Evolutionary conservation across 2,888 invertebrate species (phyloP).

Genomic region (Ophraella communa): DNA sequence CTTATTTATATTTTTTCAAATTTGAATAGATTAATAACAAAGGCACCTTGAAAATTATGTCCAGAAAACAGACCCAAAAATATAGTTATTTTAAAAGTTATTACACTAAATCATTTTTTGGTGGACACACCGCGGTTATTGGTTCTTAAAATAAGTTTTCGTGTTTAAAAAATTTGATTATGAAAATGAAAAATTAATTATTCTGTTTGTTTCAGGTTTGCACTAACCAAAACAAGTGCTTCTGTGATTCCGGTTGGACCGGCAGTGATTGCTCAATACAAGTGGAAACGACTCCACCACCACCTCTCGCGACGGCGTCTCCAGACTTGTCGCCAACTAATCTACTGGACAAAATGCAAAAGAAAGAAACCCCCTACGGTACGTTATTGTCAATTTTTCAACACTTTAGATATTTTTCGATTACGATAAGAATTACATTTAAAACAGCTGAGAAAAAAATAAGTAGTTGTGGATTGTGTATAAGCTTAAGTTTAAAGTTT

Average conservation of each 20-base stretch:
- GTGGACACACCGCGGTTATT: too few relatives aligned
- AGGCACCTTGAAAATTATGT: too few relatives aligned
- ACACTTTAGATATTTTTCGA: background rate
- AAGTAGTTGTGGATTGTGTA: too few relatives aligned
- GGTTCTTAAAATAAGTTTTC: too few relatives aligned
- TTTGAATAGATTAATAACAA: too few relatives aligned
- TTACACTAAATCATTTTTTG: too few relatives aligned
- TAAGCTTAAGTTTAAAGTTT: too few relatives aligned
- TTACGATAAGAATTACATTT: background rate
- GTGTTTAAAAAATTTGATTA: too few relatives aligned
- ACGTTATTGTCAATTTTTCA: constrained; percentile 60
- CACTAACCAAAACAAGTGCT: constrained; percentile 91
- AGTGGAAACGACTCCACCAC: constrained; percentile 69
- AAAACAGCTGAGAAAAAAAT: background rate
- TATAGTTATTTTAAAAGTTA: too few relatives aligned
- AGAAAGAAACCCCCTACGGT: constrained; percentile 94
- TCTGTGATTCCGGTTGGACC: constrained; percentile 87
- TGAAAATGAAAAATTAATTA: too few relatives aligned
- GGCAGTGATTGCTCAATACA: constrained; percentile 86
- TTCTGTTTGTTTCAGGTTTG: constrained; percentile 78
- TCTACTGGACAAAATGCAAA: constrained; percentile 73
- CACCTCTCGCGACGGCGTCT: constrained; percentile 66
- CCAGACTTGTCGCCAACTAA: constrained; percentile 59
- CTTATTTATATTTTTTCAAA: too few relatives aligned
- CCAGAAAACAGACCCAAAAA: too few relatives aligned